phyloP scores from a whole-genome alignment of 2,888 invertebrate species.

The Eupithecia pulchellata region DNA sequence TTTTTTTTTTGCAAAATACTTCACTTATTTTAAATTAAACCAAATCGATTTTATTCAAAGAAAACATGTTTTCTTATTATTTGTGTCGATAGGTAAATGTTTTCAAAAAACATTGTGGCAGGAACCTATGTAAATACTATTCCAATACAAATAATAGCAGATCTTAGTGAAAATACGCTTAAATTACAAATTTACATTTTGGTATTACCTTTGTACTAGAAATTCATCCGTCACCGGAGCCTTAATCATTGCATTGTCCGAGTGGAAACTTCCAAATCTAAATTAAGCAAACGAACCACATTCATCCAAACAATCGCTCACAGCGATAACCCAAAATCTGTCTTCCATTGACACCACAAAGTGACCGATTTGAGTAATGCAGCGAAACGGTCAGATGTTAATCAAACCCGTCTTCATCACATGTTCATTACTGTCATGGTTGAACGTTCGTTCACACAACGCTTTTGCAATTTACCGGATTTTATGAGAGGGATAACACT shows the following conservation, averaged over 20 bases:
- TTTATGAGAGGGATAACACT: constrained; percentile 40
- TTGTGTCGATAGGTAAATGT: too few species aligned
- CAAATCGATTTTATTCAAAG: too few species aligned
- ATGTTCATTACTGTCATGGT: constrained; percentile 61
- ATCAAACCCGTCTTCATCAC: constrained; percentile 64
- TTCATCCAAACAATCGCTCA: constrained; percentile 10
- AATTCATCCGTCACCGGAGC: too few species aligned
- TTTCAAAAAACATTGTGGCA: too few species aligned
- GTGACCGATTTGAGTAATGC: constrained; percentile 51
- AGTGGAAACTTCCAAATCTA: neutral
- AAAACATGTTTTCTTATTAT: too few species aligned
- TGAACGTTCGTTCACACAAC: constrained; percentile 52
- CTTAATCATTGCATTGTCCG: neutral
- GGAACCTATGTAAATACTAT: too few species aligned
- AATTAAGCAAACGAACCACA: constrained; percentile 9
- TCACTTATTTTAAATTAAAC: too few species aligned
- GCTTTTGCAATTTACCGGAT: constrained; percentile 49
- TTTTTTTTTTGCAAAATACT: too few species aligned
- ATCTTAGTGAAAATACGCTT: too few species aligned
- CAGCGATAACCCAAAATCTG: constrained; percentile 30
- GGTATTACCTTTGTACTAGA: too few species aligned
- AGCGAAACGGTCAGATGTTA: constrained; percentile 61
- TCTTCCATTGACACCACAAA: constrained; percentile 39
- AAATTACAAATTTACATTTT: too few species aligned
- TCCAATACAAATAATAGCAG: too few species aligned